Conservation (phyloP, 2,888 invertebrate genomes). For the Hermaeophaga mercurialis region DNA sequence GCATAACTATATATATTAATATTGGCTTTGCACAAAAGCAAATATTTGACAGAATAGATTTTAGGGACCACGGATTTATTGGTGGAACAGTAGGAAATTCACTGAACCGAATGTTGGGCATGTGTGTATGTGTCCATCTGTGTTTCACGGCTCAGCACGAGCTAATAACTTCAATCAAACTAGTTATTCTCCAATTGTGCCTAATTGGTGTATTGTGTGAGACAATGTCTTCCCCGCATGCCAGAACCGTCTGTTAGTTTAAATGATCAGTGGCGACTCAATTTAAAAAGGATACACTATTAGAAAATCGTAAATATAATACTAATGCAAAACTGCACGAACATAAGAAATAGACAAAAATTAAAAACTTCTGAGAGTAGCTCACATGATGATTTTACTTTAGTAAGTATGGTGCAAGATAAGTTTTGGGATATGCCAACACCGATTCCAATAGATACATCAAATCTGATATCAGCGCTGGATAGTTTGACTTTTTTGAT, state of each 20-base stretch:
- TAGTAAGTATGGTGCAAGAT: too few relatives aligned
- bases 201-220: conserved; percentile 48
- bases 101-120: conserved; percentile 5
- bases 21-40: not conserved
- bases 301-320: too few relatives aligned
- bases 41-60: not conserved
- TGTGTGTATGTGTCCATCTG: conserved; percentile 9
- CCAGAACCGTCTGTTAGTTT: conserved; percentile 29
- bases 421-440: too few relatives aligned
- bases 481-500: too few relatives aligned
- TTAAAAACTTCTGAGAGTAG: too few relatives aligned
- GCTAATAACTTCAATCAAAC: conserved; percentile 47
- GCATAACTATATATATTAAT: not conserved
- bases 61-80: not conserved
- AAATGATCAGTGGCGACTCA: conserved; percentile 1
- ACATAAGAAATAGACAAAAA: too few relatives aligned
- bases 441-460: too few relatives aligned
- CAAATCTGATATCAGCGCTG: too few relatives aligned
- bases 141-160: conserved; percentile 20
- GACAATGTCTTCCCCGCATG: conserved; percentile 41
- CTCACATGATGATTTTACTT: too few relatives aligned
- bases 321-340: too few relatives aligned
- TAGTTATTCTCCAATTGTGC: conserved; percentile 48
- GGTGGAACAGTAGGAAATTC: conserved; percentile 9
- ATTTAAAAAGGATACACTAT: too few relatives aligned